Percentiles rank a stretch among this genome's conserved stretches.
Conservation (phyloP, 2,113 vertebrate genomes). For the Lepisosteus osseus region DNA sequence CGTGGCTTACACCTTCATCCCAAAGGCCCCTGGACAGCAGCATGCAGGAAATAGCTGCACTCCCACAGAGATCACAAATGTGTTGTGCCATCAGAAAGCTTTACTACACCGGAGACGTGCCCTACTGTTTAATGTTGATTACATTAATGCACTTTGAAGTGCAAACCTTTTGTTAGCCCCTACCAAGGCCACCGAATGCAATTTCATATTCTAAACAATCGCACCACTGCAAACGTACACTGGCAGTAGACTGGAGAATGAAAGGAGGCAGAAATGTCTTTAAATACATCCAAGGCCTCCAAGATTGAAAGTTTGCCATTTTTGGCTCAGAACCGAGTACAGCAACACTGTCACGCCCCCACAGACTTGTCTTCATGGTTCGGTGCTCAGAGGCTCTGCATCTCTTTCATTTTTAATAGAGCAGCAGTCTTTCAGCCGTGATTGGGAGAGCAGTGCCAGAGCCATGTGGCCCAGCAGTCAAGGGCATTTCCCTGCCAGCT, state of each 20-base stretch:
- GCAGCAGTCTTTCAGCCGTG: not conserved
- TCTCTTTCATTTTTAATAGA: not conserved
- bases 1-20: too few species aligned
- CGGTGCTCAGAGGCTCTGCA: not conserved
- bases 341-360: not conserved
- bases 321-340: not conserved
- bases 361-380: not conserved
- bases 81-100: too few species aligned
- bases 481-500: not conserved
- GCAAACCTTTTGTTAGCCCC: not conserved
- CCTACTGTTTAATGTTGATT: not conserved
- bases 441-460: not conserved
- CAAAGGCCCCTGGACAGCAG: too few species aligned
- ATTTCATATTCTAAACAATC: too few species aligned
- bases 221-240: too few species aligned
- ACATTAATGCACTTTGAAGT: constrained; percentile 5
- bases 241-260: too few species aligned
- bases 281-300: too few species aligned
- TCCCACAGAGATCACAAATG: too few species aligned
- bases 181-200: not conserved
- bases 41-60: too few species aligned
- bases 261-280: too few species aligned
- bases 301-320: not conserved
- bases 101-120: too few species aligned
- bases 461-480: not conserved